Conservation (phyloP, 2,113 vertebrate genomes). For the Gopherus evgoodei region DNA sequence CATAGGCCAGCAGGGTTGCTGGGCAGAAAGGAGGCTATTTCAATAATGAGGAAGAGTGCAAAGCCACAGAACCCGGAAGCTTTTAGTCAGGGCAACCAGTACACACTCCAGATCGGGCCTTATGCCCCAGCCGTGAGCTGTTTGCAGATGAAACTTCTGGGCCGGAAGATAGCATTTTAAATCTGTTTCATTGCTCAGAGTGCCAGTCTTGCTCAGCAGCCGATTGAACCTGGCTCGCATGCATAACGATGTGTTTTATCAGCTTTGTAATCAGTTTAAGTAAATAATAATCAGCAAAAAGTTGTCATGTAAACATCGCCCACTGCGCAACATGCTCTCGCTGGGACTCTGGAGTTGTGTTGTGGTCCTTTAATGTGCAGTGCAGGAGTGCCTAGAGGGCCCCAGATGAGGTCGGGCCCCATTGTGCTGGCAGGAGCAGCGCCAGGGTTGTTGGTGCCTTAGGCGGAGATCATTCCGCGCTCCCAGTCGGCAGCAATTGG, state of each 20-base stretch:
- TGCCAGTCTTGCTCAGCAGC: not conserved
- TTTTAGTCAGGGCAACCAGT: not conserved
- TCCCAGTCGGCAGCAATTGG: too few relatives aligned
- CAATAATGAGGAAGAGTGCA: not conserved
- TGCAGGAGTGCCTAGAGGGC: not conserved
- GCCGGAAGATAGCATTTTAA: not conserved
- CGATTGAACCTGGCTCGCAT: not conserved
- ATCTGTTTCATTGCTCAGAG: not conserved
- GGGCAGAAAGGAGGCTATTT: not conserved
- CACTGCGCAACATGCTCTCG: not conserved
- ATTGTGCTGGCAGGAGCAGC: not conserved
- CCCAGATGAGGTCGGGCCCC: too few relatives aligned
- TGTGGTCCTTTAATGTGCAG: not conserved
- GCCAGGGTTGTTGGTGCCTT: too few relatives aligned
- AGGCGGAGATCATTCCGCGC: too few relatives aligned
- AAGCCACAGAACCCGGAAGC: not conserved
- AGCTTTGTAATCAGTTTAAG: not conserved
- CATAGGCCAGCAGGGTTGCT: not conserved
- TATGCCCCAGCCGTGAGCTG: not conserved
- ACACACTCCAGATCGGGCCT: too few relatives aligned
- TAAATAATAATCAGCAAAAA: not conserved
- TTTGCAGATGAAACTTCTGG: not conserved
- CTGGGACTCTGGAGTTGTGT: too few relatives aligned
- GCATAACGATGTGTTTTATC: not conserved
- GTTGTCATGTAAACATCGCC: not conserved